Base-by-base conservation (phyloP, 2,888 invertebrate species). In the Koerneria pararmatus region DNA sequence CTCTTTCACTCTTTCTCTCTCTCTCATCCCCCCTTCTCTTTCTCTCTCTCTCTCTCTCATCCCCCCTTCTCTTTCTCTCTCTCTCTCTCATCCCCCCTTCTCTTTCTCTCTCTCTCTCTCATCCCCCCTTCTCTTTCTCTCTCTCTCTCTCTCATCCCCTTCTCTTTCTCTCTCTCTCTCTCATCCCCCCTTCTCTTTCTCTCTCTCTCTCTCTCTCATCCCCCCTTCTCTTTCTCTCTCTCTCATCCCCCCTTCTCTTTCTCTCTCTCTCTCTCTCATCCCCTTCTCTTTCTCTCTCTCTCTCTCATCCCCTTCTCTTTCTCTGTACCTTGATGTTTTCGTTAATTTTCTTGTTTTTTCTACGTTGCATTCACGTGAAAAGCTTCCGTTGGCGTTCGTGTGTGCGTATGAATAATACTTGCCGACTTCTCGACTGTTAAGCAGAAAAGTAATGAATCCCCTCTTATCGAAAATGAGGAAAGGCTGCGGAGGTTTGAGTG, bases 21-120 rank as follows among this genome's bases (percentile, higher is more conserved):
- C 58, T 58, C 70, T 71, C 68, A 69, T 71, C 71, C 71, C 70
- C 62, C 58, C 62, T 72, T 74, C 70, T 69, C 70, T 68, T 71
- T 71, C 69, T 74, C 67, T 64, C 63, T 64, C 54, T 63, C 29
- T 48, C 32, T 46, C 46, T 27, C 54, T 22, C 32, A 27, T 68
- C 66, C 71, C 65, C 54, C 63, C 32, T 51, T 32, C 46, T 49
- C 37, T 24, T 32, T 57, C 37, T 37, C 57, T 27, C 24, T 24
- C 5, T 3, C 15, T 5, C 34, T 11, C 29, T 22, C 51, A 3
- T 27, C 35, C 6, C 54, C 27, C n/a, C 19, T 4, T n/a, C 56
- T 24, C 60, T 2, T 15, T 60, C 41, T 29, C 31, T 29, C 34
- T 46, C 22, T 27, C 49, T 24, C 27, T 35, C 19, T 41, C 59